Evolutionary conservation across 2,113 vertebrate genomes (phyloP), one percentile per base, ranked within the genome.

Genomic region (Chaenogobius annularis): DNA sequence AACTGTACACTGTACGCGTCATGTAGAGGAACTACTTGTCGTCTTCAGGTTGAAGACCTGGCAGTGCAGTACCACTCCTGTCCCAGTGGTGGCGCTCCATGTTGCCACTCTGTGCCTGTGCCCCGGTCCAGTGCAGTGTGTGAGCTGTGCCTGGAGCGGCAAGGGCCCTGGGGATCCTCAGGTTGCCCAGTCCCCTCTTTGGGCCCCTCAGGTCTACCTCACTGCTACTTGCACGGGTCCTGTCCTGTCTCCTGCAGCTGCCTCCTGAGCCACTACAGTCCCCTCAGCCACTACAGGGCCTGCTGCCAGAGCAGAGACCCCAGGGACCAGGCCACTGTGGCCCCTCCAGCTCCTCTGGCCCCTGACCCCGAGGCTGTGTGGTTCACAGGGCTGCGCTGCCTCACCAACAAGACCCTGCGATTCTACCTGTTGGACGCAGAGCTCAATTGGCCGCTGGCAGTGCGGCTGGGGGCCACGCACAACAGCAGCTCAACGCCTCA

Each of bases 321-420:
- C 50, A 54, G 19, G 19, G 50, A n/a, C 50, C 50, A 8, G 2
- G 50, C 50, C 50, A 54, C 19, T 10, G 50, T 10, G 50, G 19
- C 19, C 19, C 19, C 17, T 9, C 14, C 84, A 54, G 75, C 63
- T 54, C 55, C 88, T 48, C 9, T 72, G 66, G 83, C 74, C 77
- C 81, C 69, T 74, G 79, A 64, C 70, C 63, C 58, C 58, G 84
- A 43, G 56, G 80, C 50, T 52, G 88, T 66, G 5, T 46, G 83
- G 79, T 85, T 99, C 90, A 92, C 92, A 0, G 98, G 98, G 79
- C 94, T 99, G 56, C 92, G 91, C 66, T 99, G 97, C 90, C 94
- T 92, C 81, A 97, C 96, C 86, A 99, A 99, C 91, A 96, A 95
- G 91, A 99, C 96, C 23, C 93, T 99, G 85, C 94, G 95, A 84